phyloP scores from a whole-genome alignment of 2,113 vertebrate species.

The Laterallus jamaicensis region DNA sequence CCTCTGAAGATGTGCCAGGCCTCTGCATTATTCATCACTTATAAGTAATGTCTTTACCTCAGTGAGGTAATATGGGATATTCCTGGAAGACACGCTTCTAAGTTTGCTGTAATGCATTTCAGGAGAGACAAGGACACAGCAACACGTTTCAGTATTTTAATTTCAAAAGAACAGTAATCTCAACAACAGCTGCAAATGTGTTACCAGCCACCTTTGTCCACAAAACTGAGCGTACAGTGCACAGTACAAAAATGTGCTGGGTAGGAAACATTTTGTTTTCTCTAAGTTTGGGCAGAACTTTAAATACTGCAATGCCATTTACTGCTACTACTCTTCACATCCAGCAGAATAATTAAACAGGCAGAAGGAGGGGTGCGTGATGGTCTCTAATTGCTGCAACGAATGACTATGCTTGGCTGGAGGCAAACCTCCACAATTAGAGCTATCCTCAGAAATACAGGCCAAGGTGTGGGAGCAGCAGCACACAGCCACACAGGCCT shows the following conservation, averaged over 20 bases:
- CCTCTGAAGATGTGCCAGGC: not conserved
- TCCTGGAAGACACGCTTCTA: not conserved
- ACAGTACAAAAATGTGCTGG: not conserved
- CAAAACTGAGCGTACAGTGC: not conserved
- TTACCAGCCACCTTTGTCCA: constrained; percentile 25
- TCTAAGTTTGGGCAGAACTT: not conserved
- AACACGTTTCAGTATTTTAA: constrained; percentile 31
- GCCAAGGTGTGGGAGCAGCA: not conserved
- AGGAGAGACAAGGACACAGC: not conserved
- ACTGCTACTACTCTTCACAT: not conserved
- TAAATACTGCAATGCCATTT: not conserved
- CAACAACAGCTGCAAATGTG: constrained; percentile 2
- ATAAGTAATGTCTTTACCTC: not conserved
- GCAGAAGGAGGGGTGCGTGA: not conserved
- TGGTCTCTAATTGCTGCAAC: not conserved
- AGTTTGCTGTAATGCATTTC: not conserved
- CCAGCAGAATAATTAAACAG: not conserved
- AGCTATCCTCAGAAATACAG: not conserved
- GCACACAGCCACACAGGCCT: not conserved
- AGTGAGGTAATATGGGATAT: not conserved
- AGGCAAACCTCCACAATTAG: not conserved
- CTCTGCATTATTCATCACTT: not conserved
- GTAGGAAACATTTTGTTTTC: not conserved
- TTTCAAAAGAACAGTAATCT: constrained; percentile 34
- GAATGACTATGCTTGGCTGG: not conserved